phyloP scores from a whole-genome alignment of 1,140 invertebrate genomes.

The Solenopsis fugax region DNA sequence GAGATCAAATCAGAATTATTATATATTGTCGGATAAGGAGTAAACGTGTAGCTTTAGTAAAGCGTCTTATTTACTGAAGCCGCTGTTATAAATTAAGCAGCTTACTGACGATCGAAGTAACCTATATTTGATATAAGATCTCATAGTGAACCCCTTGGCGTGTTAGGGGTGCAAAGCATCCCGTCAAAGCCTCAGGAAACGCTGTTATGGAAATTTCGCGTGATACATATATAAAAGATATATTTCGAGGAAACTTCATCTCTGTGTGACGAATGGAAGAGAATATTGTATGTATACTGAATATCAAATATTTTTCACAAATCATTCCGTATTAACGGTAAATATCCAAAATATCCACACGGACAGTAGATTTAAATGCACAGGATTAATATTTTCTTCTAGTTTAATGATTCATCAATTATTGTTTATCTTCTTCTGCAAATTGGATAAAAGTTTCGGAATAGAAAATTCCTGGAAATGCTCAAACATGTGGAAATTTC shows the following conservation, averaged over 20 bases:
- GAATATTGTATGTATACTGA: slow-evolving; percentile 1
- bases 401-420: background rate
- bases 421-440: too few relatives aligned
- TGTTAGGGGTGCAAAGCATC: slow-evolving; percentile 33
- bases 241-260: slow-evolving; percentile 19
- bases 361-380: background rate
- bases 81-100: slow-evolving; percentile 10
- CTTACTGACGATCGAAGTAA: slow-evolving; percentile 31
- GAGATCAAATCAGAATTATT: slow-evolving; percentile 14
- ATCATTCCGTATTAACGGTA: background rate
- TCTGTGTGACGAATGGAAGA: slow-evolving; percentile 6
- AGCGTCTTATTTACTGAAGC: slow-evolving; percentile 9
- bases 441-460: background rate
- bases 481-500: background rate
- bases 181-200: slow-evolving; percentile 66
- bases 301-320: slow-evolving; percentile 20
- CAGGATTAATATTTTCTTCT: background rate
- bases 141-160: slow-evolving; percentile 43
- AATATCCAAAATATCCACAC: background rate
- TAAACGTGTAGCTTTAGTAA: slow-evolving; percentile 23
- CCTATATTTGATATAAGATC: slow-evolving; percentile 30
- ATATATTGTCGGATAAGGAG: background rate
- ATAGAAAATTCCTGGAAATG: background rate
- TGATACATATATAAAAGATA: slow-evolving; percentile 17
- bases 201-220: slow-evolving; percentile 38